These are phyloP conservation scores for Andrena camellia DNA, from an alignment of 2,888 invertebrate genomes.

Conservation along the genomic window DNA sequence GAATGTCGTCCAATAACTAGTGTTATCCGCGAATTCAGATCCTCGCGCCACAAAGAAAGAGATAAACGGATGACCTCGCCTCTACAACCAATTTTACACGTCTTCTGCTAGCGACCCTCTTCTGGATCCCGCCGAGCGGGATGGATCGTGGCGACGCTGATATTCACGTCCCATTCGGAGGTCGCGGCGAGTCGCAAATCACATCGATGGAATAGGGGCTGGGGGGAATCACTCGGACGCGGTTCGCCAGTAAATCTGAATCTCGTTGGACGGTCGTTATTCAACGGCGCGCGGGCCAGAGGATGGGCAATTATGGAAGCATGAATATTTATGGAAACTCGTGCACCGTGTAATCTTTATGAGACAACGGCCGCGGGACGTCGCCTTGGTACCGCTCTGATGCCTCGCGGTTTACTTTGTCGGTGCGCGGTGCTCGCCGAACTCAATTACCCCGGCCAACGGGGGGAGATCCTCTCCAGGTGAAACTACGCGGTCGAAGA, in stretches of 20 bases:
- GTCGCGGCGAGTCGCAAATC: slow-evolving; percentile 15
- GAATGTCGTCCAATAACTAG: too few species aligned
- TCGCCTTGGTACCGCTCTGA: slow-evolving; percentile 55
- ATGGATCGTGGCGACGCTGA: not conserved
- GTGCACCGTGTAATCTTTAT: slow-evolving; percentile 74
- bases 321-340: slow-evolving; percentile 75
- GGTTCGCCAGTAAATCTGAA: slow-evolving; percentile 68
- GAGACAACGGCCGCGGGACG: slow-evolving; percentile 71
- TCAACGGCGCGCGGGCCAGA: slow-evolving; percentile 33
- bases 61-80: too few species aligned
- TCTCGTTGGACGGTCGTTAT: slow-evolving; percentile 69
- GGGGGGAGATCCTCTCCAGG: slow-evolving; percentile 25
- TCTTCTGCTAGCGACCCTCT: too few species aligned
- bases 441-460: slow-evolving; percentile 69
- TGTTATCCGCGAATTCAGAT: too few species aligned
- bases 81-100: too few species aligned
- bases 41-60: too few species aligned
- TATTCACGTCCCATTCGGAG: slow-evolving; percentile 28
- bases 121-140: not conserved
- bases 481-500: slow-evolving; percentile 58
- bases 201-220: not conserved
- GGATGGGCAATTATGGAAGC: slow-evolving; percentile 71
- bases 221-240: slow-evolving; percentile 30
- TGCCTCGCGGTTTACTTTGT: slow-evolving; percentile 73
- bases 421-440: slow-evolving; percentile 66